Base-by-base conservation (phyloP, 2,797 vertebrate species). In the Clarias platycephalus region DNA sequence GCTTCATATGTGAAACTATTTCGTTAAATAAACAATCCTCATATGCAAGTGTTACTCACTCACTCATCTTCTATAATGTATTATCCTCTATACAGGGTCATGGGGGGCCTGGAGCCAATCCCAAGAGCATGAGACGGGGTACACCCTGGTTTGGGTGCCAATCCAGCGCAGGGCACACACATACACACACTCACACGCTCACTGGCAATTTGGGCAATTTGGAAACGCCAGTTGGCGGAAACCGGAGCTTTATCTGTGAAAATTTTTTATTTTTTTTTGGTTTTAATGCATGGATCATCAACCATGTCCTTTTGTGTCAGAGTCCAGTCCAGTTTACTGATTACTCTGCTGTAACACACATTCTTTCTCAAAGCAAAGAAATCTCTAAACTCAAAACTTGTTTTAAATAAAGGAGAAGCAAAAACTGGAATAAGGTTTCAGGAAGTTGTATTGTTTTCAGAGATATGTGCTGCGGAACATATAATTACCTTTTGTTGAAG, bases 401-500 rank as follows among this genome's bases (percentile, higher is more conserved):
- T 62, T 78, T 44, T n/a, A 64, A 63, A 64, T 44, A 40, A 28
- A n/a, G n/a, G 13, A 62, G 16, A 37, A 28, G 31, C 53, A n/a
- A 60, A 63, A 70, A 37, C 15, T 84, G 75, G 64, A 80, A 55
- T 24, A 57, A 57, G 10, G 58, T 83, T 84, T 24, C 20, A 72
- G 62, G 4, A 10, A 44, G 74, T 60, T 68, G 34, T 26, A 37
- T 28, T 63, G 24, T 71, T 64, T 44, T 64, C 22, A 75, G 15
- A 64, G n/a, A 72, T 20, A 7, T 76, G 44, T 80, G 74, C 60
- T 64, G 26, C 58, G n/a, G 63, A 74, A 80, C 81, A 64, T 64
- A 37, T 70, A 49, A 68, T 58, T 66, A 82, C 55, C 55, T 37
- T 12, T 66, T 31, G 53, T 58, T 28, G 34, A 53, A 49, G 49